Base-by-base conservation (phyloP, 2,888 invertebrate genomes). In the Peribatodes rhomboidaria region DNA sequence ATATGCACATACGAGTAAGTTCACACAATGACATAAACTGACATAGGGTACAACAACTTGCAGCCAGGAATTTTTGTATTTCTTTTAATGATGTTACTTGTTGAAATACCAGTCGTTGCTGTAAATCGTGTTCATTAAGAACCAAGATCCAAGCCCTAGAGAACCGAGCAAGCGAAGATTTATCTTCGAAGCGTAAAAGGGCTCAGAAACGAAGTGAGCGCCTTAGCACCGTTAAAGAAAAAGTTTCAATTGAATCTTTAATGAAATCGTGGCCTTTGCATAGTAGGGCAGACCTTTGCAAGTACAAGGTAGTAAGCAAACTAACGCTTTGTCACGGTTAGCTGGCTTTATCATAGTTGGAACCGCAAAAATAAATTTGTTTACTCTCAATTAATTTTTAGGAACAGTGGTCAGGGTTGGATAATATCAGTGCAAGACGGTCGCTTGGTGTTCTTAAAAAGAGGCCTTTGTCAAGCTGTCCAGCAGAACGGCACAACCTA, bases 181-280 rank as follows among this genome's bases (percentile, higher is more conserved):
- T 54, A 60, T 65, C 60, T 44, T 8, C 49, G 44, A 41, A 63
- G 41, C 41, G 52, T 63, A 56, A 69, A 70, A 68, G 67, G 70
- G 72, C 53, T 67, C 47, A 7, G 39, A 68, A 46, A 61, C 33
- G 56, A 54, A 68, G 63, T 44, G 67, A 72, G 66, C 57, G 69
- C 18, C 55, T 39, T 65, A 65, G 55, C 49, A 69, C 75, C 72
- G 71, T 73, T 67, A 71, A 49, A 71, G 50, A 77, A 77, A 80
- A 77, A 80, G 53, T 62, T 69, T 66, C 70, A 67, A 81, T 80
- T 71, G 73, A 78, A 77, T 77, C 76, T 74, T 16, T 63, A 78
- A 76, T 74, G 71, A 76, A 76, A 80, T 77, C 74, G 66, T 41
- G 74, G 75, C 74, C 74, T 76, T 77, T 75, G 65, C 56, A 71